phyloP scores from a whole-genome alignment of 2,113 vertebrate genomes.

The Microtus pennsylvanicus region DNA sequence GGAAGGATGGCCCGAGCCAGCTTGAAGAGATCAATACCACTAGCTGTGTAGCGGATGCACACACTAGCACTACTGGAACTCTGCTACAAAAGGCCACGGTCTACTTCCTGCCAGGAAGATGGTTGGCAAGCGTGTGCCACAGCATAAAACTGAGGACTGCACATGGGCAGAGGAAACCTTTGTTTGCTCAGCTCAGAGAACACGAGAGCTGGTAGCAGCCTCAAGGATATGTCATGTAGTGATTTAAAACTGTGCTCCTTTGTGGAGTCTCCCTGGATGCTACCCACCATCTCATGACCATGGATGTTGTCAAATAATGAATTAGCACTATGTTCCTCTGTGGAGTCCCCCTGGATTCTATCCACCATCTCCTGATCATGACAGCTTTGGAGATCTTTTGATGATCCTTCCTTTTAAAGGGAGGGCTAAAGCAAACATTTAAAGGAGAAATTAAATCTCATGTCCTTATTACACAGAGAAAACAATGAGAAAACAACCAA shows the following conservation, averaged over 20 bases:
- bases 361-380: background rate
- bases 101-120: background rate
- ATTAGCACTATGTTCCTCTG: background rate
- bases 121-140: background rate
- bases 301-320: background rate
- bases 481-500: background rate
- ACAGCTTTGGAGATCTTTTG: background rate
- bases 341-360: background rate
- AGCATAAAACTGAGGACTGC: background rate
- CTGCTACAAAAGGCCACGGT: background rate
- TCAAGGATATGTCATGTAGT: background rate
- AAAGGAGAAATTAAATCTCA: background rate
- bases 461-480: background rate
- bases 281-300: background rate
- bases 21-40: background rate
- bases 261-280: background rate
- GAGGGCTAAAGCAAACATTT: background rate
- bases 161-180: background rate
- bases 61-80: fast-evolving
- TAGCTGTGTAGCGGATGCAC: too few species aligned
- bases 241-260: background rate
- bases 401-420: background rate
- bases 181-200: background rate
- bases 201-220: too few species aligned
- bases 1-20: background rate